Evolutionary conservation across 2,797 vertebrate genomes (phyloP).

Genomic region (Xerus rutilus): DNA sequence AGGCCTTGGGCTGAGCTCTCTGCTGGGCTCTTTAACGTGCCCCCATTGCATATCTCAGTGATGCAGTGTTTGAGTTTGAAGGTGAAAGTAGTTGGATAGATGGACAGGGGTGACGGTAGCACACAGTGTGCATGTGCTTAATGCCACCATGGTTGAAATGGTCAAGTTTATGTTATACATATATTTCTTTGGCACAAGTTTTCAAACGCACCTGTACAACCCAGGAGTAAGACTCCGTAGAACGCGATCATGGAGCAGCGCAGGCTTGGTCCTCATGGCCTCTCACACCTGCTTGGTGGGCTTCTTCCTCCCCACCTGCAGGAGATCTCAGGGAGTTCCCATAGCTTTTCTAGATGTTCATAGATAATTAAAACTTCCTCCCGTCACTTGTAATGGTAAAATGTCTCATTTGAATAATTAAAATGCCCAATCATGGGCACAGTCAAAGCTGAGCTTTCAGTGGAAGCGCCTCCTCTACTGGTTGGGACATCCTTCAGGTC

Average conservation of each 20-base stretch:
- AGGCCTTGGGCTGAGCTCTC: not conserved
- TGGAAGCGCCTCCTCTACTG: not conserved
- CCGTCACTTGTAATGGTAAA: not conserved
- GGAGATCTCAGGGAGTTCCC: not conserved
- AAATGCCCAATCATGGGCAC: not conserved
- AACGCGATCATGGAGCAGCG: not conserved
- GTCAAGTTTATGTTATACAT: no score
- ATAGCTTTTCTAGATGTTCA: not conserved
- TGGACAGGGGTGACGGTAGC: not conserved
- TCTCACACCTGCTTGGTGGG: not conserved
- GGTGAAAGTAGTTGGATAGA: not conserved
- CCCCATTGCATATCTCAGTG: not conserved
- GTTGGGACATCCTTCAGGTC: not conserved
- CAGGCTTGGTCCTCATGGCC: not conserved
- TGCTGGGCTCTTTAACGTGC: not conserved
- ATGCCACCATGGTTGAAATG: no score
- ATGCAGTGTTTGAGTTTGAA: not conserved
- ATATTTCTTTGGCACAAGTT: no score
- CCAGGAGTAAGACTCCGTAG: not conserved
- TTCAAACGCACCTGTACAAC: no score
- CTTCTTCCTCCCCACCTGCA: not conserved
- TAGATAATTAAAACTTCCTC: not conserved
- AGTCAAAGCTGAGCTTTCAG: not conserved
- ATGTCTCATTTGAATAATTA: not conserved
- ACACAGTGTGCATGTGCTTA: not conserved